Percentiles rank a stretch among this genome's conserved stretches.
Evolutionary conservation across 2,113 vertebrate species (phyloP).

Genomic region (Megatriorchis doriae): DNA sequence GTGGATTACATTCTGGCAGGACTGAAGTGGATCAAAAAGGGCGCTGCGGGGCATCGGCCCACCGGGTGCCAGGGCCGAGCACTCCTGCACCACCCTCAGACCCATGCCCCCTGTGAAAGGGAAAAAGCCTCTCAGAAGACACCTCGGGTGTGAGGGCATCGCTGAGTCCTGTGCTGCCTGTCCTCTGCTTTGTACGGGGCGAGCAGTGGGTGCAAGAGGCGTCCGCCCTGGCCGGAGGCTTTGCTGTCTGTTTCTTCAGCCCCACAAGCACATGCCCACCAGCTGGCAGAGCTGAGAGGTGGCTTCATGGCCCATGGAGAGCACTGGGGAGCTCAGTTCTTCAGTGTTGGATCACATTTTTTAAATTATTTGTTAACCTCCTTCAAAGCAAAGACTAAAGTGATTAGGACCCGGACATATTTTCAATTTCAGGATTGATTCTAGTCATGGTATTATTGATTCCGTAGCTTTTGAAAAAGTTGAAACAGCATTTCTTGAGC

Average conservation of each 20-base stretch:
- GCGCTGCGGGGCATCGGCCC: rapidly evolving
- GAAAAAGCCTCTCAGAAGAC: neutral
- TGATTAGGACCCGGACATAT: neutral
- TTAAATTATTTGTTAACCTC: neutral
- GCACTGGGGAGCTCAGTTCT: neutral
- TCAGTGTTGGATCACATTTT: neutral
- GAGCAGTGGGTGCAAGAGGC: neutral
- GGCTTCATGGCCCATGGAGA: neutral
- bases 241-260: neutral
- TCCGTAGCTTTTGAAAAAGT: neutral
- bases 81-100: neutral
- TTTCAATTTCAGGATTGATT: neutral
- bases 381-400: neutral
- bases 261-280: neutral
- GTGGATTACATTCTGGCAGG: neutral
- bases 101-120: rapidly evolving
- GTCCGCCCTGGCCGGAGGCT: neutral
- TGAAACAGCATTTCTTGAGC: neutral
- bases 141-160: rapidly evolving
- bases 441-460: neutral
- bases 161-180: neutral
- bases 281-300: neutral
- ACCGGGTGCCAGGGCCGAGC: rapidly evolving
- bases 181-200: neutral
- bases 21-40: neutral